phyloP scores from a whole-genome alignment of 2,113 vertebrate species.

The Elephas maximus region DNA sequence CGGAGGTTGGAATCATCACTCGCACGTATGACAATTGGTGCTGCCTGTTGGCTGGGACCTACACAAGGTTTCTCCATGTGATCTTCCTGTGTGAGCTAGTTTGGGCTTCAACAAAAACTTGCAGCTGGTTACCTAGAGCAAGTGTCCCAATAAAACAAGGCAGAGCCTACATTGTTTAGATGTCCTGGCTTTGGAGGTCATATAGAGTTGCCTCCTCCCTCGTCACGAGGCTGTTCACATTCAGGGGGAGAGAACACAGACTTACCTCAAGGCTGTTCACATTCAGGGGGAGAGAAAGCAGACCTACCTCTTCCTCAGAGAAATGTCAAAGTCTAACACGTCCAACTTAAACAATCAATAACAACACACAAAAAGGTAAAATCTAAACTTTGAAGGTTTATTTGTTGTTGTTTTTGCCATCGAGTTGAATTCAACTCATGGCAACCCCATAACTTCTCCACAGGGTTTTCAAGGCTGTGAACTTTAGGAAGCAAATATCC shows the following conservation, averaged over 20 bases:
- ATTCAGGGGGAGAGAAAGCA: too few relatives aligned
- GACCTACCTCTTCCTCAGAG: too few relatives aligned
- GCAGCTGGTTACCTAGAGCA: not conserved
- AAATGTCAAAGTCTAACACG: not conserved
- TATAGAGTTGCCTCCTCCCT: not conserved
- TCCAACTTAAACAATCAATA: not conserved
- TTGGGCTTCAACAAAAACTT: not conserved
- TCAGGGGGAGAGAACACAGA: too few relatives aligned
- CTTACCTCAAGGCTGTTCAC: too few relatives aligned
- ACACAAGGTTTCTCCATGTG: not conserved
- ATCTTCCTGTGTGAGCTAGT: not conserved
- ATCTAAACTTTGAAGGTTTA: not conserved
- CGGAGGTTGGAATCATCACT: not conserved
- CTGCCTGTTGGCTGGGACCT: not conserved
- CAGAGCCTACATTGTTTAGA: not conserved
- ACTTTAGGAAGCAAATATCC: too few relatives aligned
- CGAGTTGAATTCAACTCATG: too few relatives aligned
- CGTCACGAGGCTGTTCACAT: not conserved
- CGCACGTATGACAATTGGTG: not conserved
- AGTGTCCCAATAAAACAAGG: not conserved
- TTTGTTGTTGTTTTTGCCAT: not conserved
- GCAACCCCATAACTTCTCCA: too few relatives aligned
- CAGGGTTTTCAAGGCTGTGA: too few relatives aligned
- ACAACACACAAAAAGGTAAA: not conserved
- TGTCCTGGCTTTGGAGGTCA: not conserved